A percentile compares a stretch with the other conserved stretches of the same genome.
These are phyloP conservation scores for Corythornis madagascariensis DNA, from an alignment of 2,113 vertebrate species.

Conservation along the genomic window DNA sequence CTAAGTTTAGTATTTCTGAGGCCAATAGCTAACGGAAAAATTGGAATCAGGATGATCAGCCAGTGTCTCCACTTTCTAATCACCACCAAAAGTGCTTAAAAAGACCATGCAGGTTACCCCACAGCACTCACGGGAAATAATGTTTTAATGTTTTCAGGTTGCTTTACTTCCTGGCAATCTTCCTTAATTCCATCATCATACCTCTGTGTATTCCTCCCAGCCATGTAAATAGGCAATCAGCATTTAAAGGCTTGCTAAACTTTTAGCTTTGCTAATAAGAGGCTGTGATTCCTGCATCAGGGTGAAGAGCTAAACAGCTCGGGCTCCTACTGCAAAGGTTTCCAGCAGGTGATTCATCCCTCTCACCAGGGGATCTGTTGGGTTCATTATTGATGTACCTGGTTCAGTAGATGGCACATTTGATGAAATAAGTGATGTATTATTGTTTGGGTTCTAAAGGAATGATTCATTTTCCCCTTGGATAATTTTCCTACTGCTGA, in stretches of 20 bases:
- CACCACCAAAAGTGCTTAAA: too few species aligned
- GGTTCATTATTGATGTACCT: conserved; percentile 23
- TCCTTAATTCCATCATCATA: not conserved
- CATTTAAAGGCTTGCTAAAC: not conserved
- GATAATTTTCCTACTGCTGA: not conserved
- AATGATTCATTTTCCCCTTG: not conserved
- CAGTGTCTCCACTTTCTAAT: not conserved
- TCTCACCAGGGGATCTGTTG: not conserved
- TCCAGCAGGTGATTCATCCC: conserved; percentile 14
- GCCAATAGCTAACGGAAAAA: not conserved
- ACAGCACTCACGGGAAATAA: not conserved
- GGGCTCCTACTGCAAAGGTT: not conserved
- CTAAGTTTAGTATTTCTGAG: not conserved
- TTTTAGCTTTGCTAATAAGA: not conserved
- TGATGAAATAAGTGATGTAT: conserved; percentile 6
- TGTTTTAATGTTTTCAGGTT: not conserved
- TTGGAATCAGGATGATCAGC: not conserved
- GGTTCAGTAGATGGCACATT: conserved; percentile 26
- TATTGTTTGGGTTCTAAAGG: not conserved
- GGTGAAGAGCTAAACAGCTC: not conserved
- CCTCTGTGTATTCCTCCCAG: not conserved
- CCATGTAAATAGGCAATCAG: not conserved
- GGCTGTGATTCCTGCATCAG: not conserved
- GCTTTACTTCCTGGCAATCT: not conserved
- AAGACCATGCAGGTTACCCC: not conserved